These are phyloP conservation scores for Corapipo altera DNA, from an alignment of 2,113 vertebrate species.

Conservation along the genomic window DNA sequence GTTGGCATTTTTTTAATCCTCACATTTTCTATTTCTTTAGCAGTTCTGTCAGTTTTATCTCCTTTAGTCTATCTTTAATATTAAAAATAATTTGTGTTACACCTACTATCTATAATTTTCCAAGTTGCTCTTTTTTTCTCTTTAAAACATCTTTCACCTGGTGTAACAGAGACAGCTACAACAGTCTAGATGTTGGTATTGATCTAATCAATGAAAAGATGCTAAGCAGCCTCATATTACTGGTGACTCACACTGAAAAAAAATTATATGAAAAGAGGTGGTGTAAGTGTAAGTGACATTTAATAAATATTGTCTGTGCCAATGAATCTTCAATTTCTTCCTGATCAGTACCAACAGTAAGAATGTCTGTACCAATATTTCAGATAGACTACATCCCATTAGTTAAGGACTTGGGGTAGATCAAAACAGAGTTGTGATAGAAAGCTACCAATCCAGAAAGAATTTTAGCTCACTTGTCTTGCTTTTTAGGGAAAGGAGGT, in stretches of 20 bases:
- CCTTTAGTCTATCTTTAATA: background rate
- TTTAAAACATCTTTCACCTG: background rate
- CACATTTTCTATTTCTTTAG: background rate
- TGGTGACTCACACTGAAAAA: background rate
- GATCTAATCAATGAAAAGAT: conserved; percentile 40
- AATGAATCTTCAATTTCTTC: conserved; percentile 24
- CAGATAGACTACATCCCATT: background rate
- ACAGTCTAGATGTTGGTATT: background rate
- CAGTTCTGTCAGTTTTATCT: background rate
- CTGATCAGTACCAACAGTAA: background rate
- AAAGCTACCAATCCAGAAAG: background rate
- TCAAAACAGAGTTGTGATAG: background rate
- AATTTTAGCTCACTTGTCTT: background rate
- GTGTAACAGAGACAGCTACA: background rate
- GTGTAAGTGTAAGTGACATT: conserved; percentile 36
- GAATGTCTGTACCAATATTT: conserved; percentile 39
- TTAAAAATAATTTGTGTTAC: background rate
- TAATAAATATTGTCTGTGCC: conserved; percentile 44
- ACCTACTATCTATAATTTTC: background rate
- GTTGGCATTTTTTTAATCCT: background rate
- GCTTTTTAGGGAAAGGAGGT: background rate
- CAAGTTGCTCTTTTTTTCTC: background rate
- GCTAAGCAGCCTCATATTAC: background rate
- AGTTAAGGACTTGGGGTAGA: background rate
- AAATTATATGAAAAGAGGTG: background rate